phyloP scores from a whole-genome alignment of 1,140 invertebrate species.

The Lasioglossum baleicum region DNA sequence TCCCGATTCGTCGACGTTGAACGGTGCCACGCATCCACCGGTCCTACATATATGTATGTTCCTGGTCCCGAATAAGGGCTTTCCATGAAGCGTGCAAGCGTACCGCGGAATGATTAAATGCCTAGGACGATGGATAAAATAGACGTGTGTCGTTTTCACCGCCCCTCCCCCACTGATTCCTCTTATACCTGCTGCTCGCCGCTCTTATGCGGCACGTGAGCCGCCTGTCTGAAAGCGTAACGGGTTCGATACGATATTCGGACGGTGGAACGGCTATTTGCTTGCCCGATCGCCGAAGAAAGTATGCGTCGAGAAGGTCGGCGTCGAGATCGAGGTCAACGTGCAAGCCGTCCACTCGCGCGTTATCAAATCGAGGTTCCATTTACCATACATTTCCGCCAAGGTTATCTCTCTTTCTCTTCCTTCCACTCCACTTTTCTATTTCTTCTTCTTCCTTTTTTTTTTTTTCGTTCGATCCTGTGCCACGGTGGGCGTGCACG shows the following conservation, averaged over 20 bases:
- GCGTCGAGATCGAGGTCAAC: no score
- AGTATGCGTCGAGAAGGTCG: no score
- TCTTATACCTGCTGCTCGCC: no score
- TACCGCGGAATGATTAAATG: conserved; percentile 43
- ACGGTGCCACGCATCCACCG: conserved; percentile 34
- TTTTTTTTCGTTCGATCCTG: no score
- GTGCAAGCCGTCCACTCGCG: no score
- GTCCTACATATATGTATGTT: conserved; percentile 35
- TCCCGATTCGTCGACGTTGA: conserved; percentile 11
- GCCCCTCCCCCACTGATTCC: background rate
- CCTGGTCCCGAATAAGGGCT: conserved; percentile 30
- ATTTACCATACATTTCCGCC: no score
- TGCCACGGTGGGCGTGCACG: no score
- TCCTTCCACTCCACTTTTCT: no score
- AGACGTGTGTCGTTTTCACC: conserved; percentile 25
- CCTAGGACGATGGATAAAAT: conserved; percentile 27
- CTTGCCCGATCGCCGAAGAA: no score
- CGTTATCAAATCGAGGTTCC: no score
- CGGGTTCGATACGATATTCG: conserved; percentile 38
- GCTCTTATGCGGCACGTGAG: conserved; percentile 31
- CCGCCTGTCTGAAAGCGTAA: conserved; percentile 31
- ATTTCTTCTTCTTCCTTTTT: no score
- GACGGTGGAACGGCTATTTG: conserved; percentile 29
- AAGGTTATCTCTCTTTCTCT: no score
- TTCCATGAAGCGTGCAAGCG: conserved; percentile 30